Conservation (phyloP, 2,113 vertebrate species). For the Geothlypis trichas region DNA sequence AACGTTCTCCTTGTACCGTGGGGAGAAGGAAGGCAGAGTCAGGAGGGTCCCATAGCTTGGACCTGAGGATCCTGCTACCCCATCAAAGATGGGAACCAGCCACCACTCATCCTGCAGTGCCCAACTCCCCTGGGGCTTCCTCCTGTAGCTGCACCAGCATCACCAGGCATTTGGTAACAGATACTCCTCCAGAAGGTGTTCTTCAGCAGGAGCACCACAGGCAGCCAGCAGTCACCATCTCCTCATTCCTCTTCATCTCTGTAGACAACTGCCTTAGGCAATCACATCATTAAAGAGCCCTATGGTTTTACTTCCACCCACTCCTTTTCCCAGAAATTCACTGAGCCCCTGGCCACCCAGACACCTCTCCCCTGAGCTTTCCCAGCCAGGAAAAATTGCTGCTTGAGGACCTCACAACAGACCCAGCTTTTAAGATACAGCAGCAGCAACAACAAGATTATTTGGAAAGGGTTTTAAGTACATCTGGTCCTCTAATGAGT, state of each 20-base stretch:
- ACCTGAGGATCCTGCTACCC: background rate
- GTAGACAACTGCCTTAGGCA: background rate
- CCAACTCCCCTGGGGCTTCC: background rate
- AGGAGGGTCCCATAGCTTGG: background rate
- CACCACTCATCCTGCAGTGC: background rate
- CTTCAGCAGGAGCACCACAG: background rate
- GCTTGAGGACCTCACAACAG: background rate
- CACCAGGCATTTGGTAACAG: background rate
- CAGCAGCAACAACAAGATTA: background rate
- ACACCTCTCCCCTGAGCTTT: background rate
- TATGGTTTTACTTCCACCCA: background rate
- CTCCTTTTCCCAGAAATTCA: background rate
- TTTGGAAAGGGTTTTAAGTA: background rate
- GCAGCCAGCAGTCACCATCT: fast-evolving
- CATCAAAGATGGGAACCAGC: background rate
- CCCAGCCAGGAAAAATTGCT: background rate
- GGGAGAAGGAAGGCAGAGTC: background rate
- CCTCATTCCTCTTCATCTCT: background rate
- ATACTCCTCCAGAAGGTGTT: background rate
- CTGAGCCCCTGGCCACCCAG: background rate
- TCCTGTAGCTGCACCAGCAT: background rate
- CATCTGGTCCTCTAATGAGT: background rate
- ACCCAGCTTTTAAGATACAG: background rate
- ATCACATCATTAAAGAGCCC: background rate
- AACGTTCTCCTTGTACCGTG: background rate